Base-by-base conservation (phyloP, 2,797 vertebrate species). In the Peromyscus melanophrys region DNA sequence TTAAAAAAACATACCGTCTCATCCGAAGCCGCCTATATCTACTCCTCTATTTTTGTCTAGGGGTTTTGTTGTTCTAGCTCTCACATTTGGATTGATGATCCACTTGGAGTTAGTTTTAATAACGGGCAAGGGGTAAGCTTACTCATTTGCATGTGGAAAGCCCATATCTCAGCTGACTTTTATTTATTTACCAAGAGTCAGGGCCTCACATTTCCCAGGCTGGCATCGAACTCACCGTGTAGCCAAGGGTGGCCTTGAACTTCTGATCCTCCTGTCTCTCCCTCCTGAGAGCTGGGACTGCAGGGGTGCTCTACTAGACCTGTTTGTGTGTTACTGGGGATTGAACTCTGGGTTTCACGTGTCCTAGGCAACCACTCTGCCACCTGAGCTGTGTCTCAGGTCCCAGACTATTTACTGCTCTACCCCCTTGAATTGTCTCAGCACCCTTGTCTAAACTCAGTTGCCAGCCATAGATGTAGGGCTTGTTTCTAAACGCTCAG, bases 51-150 rank as follows among this genome's bases (percentile, higher is more conserved):
- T 92, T 95, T 85, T 77, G 92, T 92, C 31, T 77, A 21, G 59
- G 85, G 21, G 63, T 52, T 95, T 80, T 77, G 29, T 27, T 34
- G 21, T 40, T 87, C 96, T 57, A 73, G 12, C 65, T 92, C 8
- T 90, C 80, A 63, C 12, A n/a, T 76, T 84, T 81, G 80, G 89
- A 80, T 87, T 69, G 89, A 61, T 61, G 16, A 55, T 52, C 52
- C 25, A 25, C 57, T 90, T 40, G 87, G 81, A 81, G 43, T 76
- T 92, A 65, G 61, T 85, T 85, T 90, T 21, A 69, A 65, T 86
- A 40, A 65, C 40, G 4, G 57, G 9, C 40, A 34, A 95, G 17
- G 17, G 71, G 12, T 37, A 14, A 19, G 31, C 21, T 96, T 23
- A 49, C 31, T 43, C 59, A 78, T 71, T 93, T 25, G 27, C 21